Conservation (phyloP, 1,140 invertebrate species). For the Zaprionus vittiger region DNA sequence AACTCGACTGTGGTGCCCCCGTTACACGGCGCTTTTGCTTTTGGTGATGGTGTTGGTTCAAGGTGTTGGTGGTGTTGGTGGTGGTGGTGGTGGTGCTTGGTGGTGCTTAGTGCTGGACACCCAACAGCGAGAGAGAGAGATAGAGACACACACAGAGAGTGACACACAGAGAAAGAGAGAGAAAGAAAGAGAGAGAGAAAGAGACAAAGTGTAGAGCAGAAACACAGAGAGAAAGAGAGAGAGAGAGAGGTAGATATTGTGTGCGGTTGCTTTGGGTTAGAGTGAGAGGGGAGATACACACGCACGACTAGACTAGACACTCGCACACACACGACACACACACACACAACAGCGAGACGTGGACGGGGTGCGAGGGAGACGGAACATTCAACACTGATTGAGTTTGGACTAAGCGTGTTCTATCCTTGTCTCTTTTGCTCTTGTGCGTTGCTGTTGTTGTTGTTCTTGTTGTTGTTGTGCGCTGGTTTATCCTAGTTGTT, state of each 20-base stretch:
- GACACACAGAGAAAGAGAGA: constrained; percentile 18
- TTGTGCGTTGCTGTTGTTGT: constrained; percentile 23
- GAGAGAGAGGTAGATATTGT: constrained; percentile 11
- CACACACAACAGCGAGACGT: constrained; percentile 31
- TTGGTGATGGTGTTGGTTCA: neutral
- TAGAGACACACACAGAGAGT: constrained; percentile 23
- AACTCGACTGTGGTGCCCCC: neutral
- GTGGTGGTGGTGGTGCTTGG: constrained; percentile 9
- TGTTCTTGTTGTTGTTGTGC: constrained; percentile 16
- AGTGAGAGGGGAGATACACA: neutral
- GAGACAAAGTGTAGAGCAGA: constrained; percentile 7
- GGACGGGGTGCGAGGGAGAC: constrained; percentile 27
- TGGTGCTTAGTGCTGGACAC: constrained; percentile 50
- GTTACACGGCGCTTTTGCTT: neutral
- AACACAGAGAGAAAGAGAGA: constrained; percentile 6
- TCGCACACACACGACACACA: constrained; percentile 16
- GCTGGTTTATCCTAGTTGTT: constrained; percentile 18
- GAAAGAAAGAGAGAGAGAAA: constrained; percentile 8
- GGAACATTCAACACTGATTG: constrained; percentile 26
- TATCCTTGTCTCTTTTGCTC: constrained; percentile 18
- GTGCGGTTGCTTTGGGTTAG: constrained; percentile 14
- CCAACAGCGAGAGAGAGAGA: constrained; percentile 29
- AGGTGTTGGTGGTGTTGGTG: neutral
- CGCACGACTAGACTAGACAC: neutral
- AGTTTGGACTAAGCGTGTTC: constrained; percentile 26